A percentile compares a stretch with the other conserved stretches of the same genome.
These are phyloP conservation scores for Protomyctophum bolini DNA, from an alignment of 2,113 vertebrate species.

Conservation along the genomic window DNA sequence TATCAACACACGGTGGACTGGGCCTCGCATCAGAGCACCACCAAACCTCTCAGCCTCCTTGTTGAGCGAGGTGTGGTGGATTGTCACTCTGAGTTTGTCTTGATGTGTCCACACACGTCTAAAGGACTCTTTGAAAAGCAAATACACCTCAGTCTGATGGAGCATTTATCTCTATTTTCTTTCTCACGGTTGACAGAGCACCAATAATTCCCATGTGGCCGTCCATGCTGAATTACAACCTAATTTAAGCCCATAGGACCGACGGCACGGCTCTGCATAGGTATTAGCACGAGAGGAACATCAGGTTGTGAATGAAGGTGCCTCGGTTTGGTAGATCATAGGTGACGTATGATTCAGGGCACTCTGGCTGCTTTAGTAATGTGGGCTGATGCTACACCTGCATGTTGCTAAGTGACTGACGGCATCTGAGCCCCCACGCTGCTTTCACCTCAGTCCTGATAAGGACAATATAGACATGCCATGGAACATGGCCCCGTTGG, in stretches of 20 bases:
- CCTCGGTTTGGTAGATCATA: constrained; percentile 35
- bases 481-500: no score
- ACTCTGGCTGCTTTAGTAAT: neutral
- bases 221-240: constrained; percentile 45
- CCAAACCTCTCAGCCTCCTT: constrained; percentile 45
- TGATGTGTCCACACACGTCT: constrained; percentile 5
- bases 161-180: constrained; percentile 58
- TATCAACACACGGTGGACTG: constrained; percentile 23
- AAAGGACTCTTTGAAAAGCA: constrained; percentile 49
- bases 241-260: neutral
- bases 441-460: no score
- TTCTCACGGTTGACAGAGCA: constrained; percentile 32
- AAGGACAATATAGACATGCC: no score
- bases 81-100: constrained; percentile 54
- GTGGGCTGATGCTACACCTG: no score
- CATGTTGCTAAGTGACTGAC: no score
- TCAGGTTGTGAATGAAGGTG: constrained; percentile 24
- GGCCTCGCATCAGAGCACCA: constrained; percentile 41
- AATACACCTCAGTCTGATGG: constrained; percentile 33
- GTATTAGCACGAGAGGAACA: constrained; percentile 30
- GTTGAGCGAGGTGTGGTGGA: constrained; percentile 26
- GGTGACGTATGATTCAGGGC: neutral
- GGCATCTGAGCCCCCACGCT: no score
- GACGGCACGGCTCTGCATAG: neutral
- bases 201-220: constrained; percentile 36